phyloP scores from a whole-genome alignment of 2,113 vertebrate species.

The Erythrolamprus reginae region DNA sequence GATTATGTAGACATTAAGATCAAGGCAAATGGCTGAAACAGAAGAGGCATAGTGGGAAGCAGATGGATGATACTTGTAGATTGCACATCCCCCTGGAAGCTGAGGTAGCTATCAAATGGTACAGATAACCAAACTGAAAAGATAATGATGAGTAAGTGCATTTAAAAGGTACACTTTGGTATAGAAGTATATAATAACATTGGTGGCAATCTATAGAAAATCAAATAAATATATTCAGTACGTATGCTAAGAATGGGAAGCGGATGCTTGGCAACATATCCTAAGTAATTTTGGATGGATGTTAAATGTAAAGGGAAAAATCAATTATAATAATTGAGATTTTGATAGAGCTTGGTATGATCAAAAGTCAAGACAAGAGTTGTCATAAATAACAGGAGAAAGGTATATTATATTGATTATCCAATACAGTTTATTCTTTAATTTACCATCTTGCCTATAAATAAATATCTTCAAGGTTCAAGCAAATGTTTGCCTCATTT shows the following conservation, averaged over 20 bases:
- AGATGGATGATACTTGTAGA: neutral
- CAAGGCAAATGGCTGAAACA: neutral
- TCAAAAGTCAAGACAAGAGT: neutral
- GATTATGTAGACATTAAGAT: neutral
- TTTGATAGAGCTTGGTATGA: neutral
- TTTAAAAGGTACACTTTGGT: neutral
- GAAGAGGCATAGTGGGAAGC: neutral
- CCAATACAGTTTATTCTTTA: slow-evolving; percentile 1
- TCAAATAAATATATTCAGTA: neutral
- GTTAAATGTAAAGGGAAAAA: neutral
- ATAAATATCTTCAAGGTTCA: neutral
- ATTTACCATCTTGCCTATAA: neutral
- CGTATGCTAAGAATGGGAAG: neutral
- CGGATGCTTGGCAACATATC: neutral
- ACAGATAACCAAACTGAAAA: neutral
- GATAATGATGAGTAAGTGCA: neutral
- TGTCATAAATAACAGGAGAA: slow-evolving; percentile 1
- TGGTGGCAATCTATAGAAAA: neutral
- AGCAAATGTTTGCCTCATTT: neutral
- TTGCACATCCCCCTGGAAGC: neutral
- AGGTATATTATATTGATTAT: slow-evolving; percentile 14
- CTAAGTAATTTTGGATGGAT: neutral
- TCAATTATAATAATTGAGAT: neutral
- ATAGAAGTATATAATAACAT: neutral
- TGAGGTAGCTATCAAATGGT: neutral